Conservation (phyloP, 2,113 vertebrate genomes). For the Rhinopithecus roxellana region DNA sequence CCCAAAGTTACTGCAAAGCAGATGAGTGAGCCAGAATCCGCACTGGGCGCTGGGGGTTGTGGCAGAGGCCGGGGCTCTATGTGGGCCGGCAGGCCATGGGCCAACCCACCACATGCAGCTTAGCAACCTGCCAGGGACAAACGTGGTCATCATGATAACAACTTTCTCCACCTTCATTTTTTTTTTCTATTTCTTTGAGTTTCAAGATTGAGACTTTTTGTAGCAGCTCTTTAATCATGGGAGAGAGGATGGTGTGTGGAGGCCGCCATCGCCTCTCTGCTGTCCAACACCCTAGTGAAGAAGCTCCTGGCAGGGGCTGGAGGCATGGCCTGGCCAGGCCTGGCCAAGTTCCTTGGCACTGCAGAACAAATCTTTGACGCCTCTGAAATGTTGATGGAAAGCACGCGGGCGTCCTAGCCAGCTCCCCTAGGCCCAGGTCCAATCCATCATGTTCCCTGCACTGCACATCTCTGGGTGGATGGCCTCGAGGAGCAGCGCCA, state of each 20-base stretch:
- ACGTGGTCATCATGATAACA: not conserved
- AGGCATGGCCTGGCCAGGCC: rapidly evolving
- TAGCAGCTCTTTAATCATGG: not conserved
- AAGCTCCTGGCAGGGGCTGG: not conserved
- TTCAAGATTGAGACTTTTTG: not conserved
- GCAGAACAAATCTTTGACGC: not conserved
- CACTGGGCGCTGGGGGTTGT: not conserved
- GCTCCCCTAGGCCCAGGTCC: not conserved
- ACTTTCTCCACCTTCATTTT: too few relatives aligned
- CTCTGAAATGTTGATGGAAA: not conserved
- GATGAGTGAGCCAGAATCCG: not conserved
- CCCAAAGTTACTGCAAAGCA: not conserved
- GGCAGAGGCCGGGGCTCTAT: not conserved
- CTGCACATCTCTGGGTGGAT: not conserved
- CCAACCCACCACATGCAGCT: not conserved
- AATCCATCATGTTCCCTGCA: not conserved
- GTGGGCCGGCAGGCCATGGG: not conserved
- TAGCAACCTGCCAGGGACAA: not conserved
- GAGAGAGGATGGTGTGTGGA: rapidly evolving
- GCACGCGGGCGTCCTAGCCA: not conserved
- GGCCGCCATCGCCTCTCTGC: rapidly evolving
- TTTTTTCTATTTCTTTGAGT: not conserved
- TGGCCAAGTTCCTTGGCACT: not conserved
- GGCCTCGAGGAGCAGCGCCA: not conserved
- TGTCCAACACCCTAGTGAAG: not conserved